Evolutionary conservation across 2,113 vertebrate genomes (phyloP).

Genomic region (Semnornis frantzii): DNA sequence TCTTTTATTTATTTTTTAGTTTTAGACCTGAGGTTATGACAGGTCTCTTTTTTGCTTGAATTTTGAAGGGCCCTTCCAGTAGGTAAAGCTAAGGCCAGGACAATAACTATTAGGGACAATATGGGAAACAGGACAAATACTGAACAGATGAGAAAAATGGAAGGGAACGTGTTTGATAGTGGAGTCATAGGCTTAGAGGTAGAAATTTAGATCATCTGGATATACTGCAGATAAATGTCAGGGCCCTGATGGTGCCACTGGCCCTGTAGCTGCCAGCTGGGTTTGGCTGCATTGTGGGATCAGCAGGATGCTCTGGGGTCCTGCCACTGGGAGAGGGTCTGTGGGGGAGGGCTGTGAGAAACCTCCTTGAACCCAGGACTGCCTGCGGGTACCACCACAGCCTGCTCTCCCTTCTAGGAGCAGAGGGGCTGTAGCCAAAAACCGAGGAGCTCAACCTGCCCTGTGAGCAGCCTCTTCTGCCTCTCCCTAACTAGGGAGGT

Average conservation of each 20-base stretch:
- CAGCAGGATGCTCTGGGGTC: neutral
- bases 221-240: neutral
- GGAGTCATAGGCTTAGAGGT: neutral
- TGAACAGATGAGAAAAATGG: neutral
- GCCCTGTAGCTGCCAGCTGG: neutral
- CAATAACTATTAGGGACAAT: neutral
- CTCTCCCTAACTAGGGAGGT: neutral
- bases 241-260: neutral
- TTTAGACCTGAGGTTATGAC: neutral
- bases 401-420: neutral
- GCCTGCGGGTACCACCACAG: rapidly evolving
- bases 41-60: neutral
- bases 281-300: neutral
- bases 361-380: rapidly evolving
- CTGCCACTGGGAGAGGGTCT: neutral
- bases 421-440: neutral
- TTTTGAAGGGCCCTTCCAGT: neutral
- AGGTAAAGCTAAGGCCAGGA: neutral
- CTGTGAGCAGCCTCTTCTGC: neutral
- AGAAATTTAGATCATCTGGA: neutral
- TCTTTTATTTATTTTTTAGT: neutral
- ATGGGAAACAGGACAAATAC: neutral
- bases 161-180: neutral
- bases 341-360: neutral
- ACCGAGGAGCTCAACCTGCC: neutral